Evolutionary conservation across 1,140 invertebrate species (phyloP).

Genomic region (Brachionus manjavacas): DNA sequence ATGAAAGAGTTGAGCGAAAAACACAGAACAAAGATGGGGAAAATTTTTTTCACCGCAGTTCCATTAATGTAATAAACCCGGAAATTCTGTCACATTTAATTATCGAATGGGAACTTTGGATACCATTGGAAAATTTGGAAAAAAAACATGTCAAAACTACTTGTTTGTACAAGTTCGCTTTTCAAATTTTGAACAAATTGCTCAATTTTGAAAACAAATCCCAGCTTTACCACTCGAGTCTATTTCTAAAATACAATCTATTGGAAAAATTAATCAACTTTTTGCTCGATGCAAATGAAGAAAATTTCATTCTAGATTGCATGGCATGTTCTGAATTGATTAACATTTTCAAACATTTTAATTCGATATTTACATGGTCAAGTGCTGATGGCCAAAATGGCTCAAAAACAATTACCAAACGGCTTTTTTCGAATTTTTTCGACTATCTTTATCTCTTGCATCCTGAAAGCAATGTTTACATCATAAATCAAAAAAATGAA

Average conservation of each 20-base stretch:
- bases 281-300: background rate
- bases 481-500: constrained; percentile 32
- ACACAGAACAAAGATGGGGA: background rate
- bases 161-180: constrained; percentile 9
- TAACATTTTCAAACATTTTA: constrained; percentile 32
- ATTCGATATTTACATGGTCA: background rate
- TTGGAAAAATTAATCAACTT: constrained; percentile 19
- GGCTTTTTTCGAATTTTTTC: constrained; percentile 6
- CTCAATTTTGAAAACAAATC: constrained; percentile 11
- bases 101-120: constrained; percentile 32
- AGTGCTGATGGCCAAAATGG: background rate
- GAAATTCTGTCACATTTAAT: constrained; percentile 4
- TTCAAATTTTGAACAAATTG: constrained; percentile 23
- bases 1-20: background rate
- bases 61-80: constrained; percentile 5
- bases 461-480: constrained; percentile 36
- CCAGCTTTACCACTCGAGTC: background rate
- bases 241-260: constrained; percentile 11
- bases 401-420: background rate
- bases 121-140: background rate
- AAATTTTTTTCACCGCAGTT: background rate
- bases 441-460: constrained; percentile 27
- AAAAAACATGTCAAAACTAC: background rate
- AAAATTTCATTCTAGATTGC: background rate
- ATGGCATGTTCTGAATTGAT: background rate